Percentiles rank a stretch among this genome's conserved stretches.
These are phyloP conservation scores for Reticulitermes lucifugus DNA, from an alignment of 2,888 invertebrate genomes.

Conservation along the genomic window DNA sequence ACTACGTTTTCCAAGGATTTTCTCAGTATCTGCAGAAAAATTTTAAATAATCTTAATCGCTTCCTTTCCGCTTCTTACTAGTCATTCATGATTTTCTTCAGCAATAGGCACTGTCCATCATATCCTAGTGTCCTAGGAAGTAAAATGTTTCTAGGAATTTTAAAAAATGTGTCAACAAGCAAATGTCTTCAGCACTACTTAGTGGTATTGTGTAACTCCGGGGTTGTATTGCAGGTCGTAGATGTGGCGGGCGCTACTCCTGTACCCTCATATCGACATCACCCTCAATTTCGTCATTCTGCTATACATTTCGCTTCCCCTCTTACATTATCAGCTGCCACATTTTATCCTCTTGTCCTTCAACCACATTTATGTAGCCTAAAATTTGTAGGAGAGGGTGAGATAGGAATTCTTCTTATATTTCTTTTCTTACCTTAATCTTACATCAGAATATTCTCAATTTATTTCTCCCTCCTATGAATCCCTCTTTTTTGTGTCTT, in stretches of 20 bases:
- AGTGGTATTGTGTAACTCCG: too few species aligned
- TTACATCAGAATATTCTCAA: slow-evolving; percentile 20
- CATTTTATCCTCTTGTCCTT: slow-evolving; percentile 21
- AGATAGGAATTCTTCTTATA: slow-evolving; percentile 2
- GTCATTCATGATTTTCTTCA: too few species aligned
- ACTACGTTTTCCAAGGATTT: too few species aligned
- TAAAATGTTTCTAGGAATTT: too few species aligned
- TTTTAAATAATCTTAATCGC: too few species aligned
- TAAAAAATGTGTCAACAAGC: too few species aligned
- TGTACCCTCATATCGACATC: background rate
- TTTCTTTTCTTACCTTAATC: slow-evolving; percentile 40
- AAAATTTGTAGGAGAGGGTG: slow-evolving; percentile 17
- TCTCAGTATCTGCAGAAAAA: too few species aligned
- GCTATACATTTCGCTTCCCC: background rate
- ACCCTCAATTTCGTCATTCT: background rate
- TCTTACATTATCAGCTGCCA: background rate
- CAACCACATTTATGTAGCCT: slow-evolving; percentile 15
- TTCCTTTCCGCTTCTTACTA: too few species aligned
- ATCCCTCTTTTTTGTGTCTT: slow-evolving; percentile 27
- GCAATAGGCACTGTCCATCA: too few species aligned
- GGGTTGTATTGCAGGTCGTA: too few species aligned
- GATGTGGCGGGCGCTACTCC: background rate
- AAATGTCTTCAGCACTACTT: too few species aligned
- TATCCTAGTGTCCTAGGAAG: too few species aligned
- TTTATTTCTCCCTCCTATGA: background rate